These are phyloP conservation scores for Luffia ferchaultella DNA, from an alignment of 2,888 invertebrate genomes.

Conservation along the genomic window DNA sequence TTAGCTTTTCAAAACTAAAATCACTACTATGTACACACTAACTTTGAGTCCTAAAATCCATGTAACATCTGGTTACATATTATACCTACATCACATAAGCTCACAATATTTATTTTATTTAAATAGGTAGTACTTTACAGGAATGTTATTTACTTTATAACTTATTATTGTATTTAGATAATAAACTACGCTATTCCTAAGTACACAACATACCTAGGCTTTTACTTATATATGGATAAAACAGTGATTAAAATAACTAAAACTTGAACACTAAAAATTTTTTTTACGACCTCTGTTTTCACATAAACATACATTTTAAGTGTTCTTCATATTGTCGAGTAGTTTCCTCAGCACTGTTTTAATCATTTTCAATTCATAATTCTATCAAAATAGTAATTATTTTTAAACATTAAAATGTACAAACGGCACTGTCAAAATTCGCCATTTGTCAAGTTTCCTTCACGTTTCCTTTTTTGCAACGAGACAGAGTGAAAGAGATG, in stretches of 20 bases:
- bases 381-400: background rate
- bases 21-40: background rate
- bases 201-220: too few relatives aligned
- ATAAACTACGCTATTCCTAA: background rate
- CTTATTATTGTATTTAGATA: background rate
- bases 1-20: conserved; percentile 14
- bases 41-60: background rate
- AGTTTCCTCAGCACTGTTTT: background rate
- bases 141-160: background rate
- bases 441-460: conserved; percentile 38
- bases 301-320: background rate
- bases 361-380: background rate
- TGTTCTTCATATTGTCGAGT: background rate
- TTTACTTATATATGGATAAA: background rate
- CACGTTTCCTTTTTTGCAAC: background rate
- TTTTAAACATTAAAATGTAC: background rate
- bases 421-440: conserved; percentile 42
- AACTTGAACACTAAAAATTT: background rate
- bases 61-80: background rate
- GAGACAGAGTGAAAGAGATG: background rate
- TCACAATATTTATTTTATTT: too few relatives aligned
- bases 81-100: too few relatives aligned
- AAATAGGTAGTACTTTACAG: background rate
- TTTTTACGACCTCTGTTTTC: background rate
- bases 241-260: background rate